Evolutionary conservation across 2,797 vertebrate genomes (phyloP), one percentile per base, ranked within the genome.

Genomic region (Hapalemur alaotrensis): DNA sequence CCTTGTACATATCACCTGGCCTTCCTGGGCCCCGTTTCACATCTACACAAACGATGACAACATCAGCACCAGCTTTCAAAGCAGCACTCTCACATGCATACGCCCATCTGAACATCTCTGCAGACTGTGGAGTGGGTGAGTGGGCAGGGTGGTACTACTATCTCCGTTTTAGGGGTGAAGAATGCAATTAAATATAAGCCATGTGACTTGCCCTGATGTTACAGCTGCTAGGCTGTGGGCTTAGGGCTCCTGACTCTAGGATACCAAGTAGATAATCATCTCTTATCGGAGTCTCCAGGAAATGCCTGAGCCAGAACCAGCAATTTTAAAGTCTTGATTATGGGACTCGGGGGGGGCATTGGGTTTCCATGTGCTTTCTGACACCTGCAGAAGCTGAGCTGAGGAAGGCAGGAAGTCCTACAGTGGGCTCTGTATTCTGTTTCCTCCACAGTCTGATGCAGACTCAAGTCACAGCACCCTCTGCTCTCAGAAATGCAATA

Each of bases 231-330:
- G 23, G 25, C n/a, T 57, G 65, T 38, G 41, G 78, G 78, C 50
- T 57, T 61, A 30, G 20, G 57, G 52, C 35, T 81, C 82, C 65
- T 10, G 69, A 54, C 59, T 54, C 48, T 3, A 80, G 79, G 86
- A 84, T 41, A 63, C 75, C n/a, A 81, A 48, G 43, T 4, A 79
- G 80, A 95, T 48, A 80, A 7, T 6, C 10, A 54, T 82, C 67
- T 95, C 54, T 94, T 85, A 88, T 67, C 87, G 35, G 85, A 38
- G 22, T 92, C 69, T 94, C 38, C 59, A 69, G 79, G 88, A 97
- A 91, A 82, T 20, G 38, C 30, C 70, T 59, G 82, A 79, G 75
- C 54, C 73, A 81, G 50, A 80, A 79, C 52, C 48, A 81, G 86
- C 59, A 59, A 76, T 70, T 78, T 83, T 17, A 54, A 83, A 73